Evolutionary conservation across 1,140 invertebrate species (phyloP).

Genomic region (Eurytemora carolleeae): DNA sequence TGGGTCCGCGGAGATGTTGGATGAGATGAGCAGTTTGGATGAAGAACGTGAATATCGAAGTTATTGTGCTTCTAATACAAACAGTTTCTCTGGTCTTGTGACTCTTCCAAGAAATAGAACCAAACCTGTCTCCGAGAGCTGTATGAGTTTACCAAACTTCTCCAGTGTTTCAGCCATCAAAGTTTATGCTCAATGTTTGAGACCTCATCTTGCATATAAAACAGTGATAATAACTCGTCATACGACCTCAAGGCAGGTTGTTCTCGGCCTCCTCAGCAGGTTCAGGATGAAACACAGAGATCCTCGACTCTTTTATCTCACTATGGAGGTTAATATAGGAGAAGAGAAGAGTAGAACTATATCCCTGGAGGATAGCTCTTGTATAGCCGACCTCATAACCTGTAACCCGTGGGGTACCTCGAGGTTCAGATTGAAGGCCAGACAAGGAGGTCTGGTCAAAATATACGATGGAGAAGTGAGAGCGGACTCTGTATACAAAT

Average conservation of each 20-base stretch:
- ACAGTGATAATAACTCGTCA: constrained; percentile 64
- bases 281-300: constrained; percentile 76
- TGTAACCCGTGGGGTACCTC: constrained; percentile 61
- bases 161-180: constrained; percentile 42
- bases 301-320: constrained; percentile 72
- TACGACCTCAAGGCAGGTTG: constrained; percentile 64
- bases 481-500: constrained; percentile 78
- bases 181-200: constrained; percentile 62
- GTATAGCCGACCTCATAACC: constrained; percentile 64
- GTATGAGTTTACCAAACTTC: not conserved
- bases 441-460: constrained; percentile 62
- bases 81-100: not conserved
- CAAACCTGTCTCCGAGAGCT: not conserved
- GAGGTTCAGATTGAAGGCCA: constrained; percentile 63
- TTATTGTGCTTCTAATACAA: not conserved
- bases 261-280: constrained; percentile 56
- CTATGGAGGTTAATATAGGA: constrained; percentile 54
- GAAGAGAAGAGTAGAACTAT: constrained; percentile 43
- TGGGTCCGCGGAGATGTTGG: not conserved
- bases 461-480: constrained; percentile 77
- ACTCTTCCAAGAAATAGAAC: not conserved
- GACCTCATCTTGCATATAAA: constrained; percentile 80
- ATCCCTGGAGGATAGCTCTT: constrained; percentile 61
- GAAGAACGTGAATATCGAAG: not conserved
- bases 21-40: not conserved